Conservation (phyloP, 2,888 invertebrate genomes). For the Imbricaverruca yamaguchii region DNA sequence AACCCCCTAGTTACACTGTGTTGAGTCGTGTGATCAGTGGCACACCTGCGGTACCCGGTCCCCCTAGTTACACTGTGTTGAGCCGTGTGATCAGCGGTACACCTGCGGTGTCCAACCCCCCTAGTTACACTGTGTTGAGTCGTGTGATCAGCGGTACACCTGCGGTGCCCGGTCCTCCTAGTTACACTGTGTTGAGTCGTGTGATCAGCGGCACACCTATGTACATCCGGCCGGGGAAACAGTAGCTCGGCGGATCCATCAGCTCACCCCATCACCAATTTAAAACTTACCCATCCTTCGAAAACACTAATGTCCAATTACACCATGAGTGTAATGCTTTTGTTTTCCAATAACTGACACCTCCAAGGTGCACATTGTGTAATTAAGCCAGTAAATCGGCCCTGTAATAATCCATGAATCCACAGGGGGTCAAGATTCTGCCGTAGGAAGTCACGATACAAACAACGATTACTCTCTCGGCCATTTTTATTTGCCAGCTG, state of each 20-base stretch:
- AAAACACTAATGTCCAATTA: constrained; percentile 10
- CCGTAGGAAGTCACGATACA: constrained; percentile 13
- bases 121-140: no score
- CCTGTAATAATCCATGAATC: constrained; percentile 20
- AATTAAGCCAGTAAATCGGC: constrained; percentile 15
- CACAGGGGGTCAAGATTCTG: constrained; percentile 17
- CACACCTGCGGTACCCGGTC: no score
- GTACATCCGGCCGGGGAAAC: not conserved
- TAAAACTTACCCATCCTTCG: not conserved
- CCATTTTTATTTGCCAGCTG: constrained; percentile 17
- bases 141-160: no score
- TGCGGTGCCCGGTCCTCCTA: not conserved
- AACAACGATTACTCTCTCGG: constrained; percentile 21
- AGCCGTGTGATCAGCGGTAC: no score
- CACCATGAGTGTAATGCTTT: constrained; percentile 16
- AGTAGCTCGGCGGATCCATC: not conserved
- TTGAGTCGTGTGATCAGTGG: no score
- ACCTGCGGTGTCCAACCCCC: no score
- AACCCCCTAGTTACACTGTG: no score
- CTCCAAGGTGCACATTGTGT: constrained; percentile 13
- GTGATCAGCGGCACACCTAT: not conserved
- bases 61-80: no score
- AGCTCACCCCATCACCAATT: not conserved
- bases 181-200: not conserved
- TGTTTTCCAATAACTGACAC: constrained; percentile 21